phyloP scores from a whole-genome alignment of 2,888 invertebrate species.

The Pegoplata infirma region DNA sequence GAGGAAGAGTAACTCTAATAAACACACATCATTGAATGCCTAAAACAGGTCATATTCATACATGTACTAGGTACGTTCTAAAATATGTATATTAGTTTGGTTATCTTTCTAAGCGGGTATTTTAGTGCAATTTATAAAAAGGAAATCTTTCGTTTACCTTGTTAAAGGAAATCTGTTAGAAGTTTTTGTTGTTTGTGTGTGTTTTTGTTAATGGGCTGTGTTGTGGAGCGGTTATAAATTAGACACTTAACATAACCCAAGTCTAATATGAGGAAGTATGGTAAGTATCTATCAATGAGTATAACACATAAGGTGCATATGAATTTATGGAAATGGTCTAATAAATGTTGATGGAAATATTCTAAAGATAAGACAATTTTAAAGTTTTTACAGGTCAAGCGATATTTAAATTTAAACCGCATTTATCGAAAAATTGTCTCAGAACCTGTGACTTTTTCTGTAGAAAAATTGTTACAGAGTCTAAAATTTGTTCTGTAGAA shows the following conservation, averaged over 20 bases:
- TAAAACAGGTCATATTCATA: neutral
- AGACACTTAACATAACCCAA: neutral
- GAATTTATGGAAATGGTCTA: neutral
- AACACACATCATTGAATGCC: too few relatives aligned
- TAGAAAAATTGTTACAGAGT: too few relatives aligned
- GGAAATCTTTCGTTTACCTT: slow-evolving; percentile 1
- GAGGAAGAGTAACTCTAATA: too few relatives aligned
- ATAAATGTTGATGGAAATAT: neutral
- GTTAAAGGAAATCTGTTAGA: slow-evolving; percentile 1
- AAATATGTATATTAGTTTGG: too few relatives aligned
- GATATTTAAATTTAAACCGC: too few relatives aligned
- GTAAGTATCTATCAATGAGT: neutral
- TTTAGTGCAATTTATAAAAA: neutral
- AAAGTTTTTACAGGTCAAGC: too few relatives aligned
- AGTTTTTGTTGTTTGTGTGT: too few relatives aligned
- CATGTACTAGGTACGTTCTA: too few relatives aligned
- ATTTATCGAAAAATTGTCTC: too few relatives aligned
- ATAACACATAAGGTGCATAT: neutral
- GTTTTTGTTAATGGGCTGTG: neutral
- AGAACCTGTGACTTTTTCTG: too few relatives aligned
- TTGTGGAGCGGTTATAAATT: slow-evolving; percentile 14
- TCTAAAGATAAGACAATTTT: neutral
- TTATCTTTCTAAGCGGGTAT: neutral
- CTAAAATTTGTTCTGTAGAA: too few relatives aligned
- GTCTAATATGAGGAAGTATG: neutral